These are phyloP conservation scores for Syngnathus floridae DNA, from an alignment of 2,113 vertebrate species.

Conservation along the genomic window DNA sequence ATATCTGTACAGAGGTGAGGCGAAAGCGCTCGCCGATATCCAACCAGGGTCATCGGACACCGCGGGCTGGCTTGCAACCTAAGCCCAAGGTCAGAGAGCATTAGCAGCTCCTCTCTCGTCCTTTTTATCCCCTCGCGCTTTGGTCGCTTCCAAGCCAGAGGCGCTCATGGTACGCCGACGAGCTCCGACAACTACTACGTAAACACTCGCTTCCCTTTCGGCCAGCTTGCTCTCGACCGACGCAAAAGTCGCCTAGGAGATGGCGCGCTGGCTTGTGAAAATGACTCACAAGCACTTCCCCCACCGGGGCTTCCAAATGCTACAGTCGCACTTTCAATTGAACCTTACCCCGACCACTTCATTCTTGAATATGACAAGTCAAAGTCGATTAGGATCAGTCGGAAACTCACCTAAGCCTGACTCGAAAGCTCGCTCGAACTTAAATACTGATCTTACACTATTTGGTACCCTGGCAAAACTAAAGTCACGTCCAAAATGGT, in stretches of 20 bases:
- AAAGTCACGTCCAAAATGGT: too few species aligned
- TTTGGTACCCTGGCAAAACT: too few species aligned
- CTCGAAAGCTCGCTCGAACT: too few species aligned
- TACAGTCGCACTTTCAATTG: conserved; percentile 7
- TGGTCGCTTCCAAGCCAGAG: conserved; percentile 33
- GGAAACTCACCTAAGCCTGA: too few species aligned
- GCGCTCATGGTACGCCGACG: conserved; percentile 37
- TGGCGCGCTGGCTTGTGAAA: conserved; percentile 9
- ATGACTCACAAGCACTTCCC: conserved; percentile 19
- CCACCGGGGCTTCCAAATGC: conserved; percentile 3
- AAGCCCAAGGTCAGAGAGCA: conserved; percentile 64
- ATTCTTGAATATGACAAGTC: too few species aligned
- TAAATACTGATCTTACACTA: too few species aligned
- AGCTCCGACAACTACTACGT: conserved; percentile 56
- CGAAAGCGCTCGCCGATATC: conserved; percentile 39
- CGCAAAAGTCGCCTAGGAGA: conserved; percentile 20
- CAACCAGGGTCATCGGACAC: conserved; percentile 61
- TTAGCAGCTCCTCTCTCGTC: conserved; percentile 46
- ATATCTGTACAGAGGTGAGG: conserved; percentile 30
- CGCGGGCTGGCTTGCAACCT: conserved; percentile 59
- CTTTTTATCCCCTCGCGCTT: conserved; percentile 29
- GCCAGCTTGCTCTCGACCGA: conserved; percentile 32
- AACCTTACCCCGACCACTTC: not conserved
- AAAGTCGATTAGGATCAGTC: too few species aligned
- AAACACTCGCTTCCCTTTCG: conserved; percentile 52